These are phyloP conservation scores for Petromus typicus DNA, from an alignment of 2,113 vertebrate species.

Conservation along the genomic window DNA sequence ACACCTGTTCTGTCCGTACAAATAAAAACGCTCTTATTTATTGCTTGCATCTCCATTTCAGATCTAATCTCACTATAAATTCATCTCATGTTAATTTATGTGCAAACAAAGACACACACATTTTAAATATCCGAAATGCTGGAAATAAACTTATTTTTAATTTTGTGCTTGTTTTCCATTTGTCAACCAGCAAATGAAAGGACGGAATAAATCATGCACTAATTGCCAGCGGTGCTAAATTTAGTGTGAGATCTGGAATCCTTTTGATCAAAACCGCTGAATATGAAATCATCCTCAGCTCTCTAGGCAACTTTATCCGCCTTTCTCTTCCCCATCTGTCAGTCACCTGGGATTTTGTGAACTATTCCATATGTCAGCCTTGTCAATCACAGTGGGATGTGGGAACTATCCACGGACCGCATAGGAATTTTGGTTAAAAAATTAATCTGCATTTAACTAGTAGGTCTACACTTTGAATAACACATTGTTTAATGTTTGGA, in stretches of 20 bases:
- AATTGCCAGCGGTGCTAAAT: conserved; percentile 99
- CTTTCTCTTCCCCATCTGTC: conserved; percentile 95
- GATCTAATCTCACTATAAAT: conserved; percentile 92
- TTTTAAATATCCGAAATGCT: conserved; percentile 92
- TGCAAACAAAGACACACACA: conserved; percentile 92
- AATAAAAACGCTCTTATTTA: conserved; percentile 89
- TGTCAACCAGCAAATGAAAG: conserved; percentile 96
- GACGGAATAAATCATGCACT: conserved; percentile 94
- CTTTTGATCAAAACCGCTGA: conserved; percentile 97
- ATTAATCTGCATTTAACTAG: conserved; percentile 90
- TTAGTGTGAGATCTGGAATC: conserved; percentile 96
- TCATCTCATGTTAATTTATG: conserved; percentile 93
- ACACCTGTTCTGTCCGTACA: conserved; percentile 89
- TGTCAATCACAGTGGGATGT: conserved; percentile 99
- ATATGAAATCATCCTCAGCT: conserved; percentile 95
- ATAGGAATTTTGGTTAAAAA: conserved; percentile 92
- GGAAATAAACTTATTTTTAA: conserved; percentile 93
- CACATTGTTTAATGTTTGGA: conserved; percentile 91
- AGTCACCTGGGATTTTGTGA: conserved; percentile 99
- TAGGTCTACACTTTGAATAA: conserved; percentile 91
- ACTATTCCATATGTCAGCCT: conserved; percentile 99
- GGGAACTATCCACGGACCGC: conserved; percentile 93
- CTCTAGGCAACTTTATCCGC: conserved; percentile 97
- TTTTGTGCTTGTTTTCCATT: conserved; percentile 94
- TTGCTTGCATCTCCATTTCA: conserved; percentile 90